A percentile compares a stretch with the other conserved stretches of the same genome.
Evolutionary conservation across 2,113 vertebrate species (phyloP).

Genomic region (Mus musculus): GRCm39 chr11:55458001-55458500

Average conservation of each 20-base stretch:
- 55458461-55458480: too few relatives aligned
- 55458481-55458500: too few relatives aligned
- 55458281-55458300: constrained; percentile 63
- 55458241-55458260: constrained; percentile 70
- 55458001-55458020: neutral
- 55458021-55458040: neutral
- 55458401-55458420: too few relatives aligned
- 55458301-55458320: too few relatives aligned
- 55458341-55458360: too few relatives aligned
- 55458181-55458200: neutral
- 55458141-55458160: neutral
- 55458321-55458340: too few relatives aligned
- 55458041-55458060: neutral
- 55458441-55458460: too few relatives aligned
- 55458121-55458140: neutral
- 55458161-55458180: neutral
- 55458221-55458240: constrained; percentile 54
- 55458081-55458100: too few relatives aligned
- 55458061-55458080: too few relatives aligned
- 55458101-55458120: neutral
- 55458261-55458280: constrained; percentile 64
- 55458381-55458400: too few relatives aligned
- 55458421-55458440: too few relatives aligned
- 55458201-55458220: neutral
- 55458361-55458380: too few relatives aligned